Base-by-base conservation (phyloP, 2,888 invertebrate species). In the Lumbricus terrestris region DNA sequence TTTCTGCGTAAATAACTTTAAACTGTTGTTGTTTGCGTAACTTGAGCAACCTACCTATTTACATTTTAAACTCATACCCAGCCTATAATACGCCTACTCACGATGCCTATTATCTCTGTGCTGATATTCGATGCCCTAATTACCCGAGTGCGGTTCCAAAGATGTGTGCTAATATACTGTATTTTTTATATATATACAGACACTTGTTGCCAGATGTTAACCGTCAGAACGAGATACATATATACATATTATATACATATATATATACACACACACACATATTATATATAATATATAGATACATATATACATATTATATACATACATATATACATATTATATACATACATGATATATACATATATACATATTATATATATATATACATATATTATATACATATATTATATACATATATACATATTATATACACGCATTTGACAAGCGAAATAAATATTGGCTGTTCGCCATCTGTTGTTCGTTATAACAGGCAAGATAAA, bases 361-460 rank as follows among this genome's bases (percentile, higher is more conserved):
- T n/a, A n/a, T n/a, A n/a, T n/a, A n/a, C n/a, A n/a, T n/a, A n/a
- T n/a, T n/a, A n/a, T n/a, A n/a, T n/a, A n/a, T n/a, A n/a, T n/a
- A n/a, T n/a, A n/a, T n/a, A n/a, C n/a, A n/a, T n/a, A n/a, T n/a
- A n/a, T n/a, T n/a, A n/a, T n/a, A n/a, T n/a, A n/a, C n/a, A n/a
- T n/a, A n/a, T n/a, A n/a, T n/a, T n/a, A n/a, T n/a, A 69, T 69
- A n/a, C 69, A n/a, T n/a, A n/a, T n/a, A n/a, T n/a, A n/a, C n/a
- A n/a, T n/a, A n/a, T n/a, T n/a, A 29, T n/a, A 69, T 69, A n/a
- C 47, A 47, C 69, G 69, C 69, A n/a, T 69, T 69, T 29, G 69
- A 69, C 69, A 69, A 69, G 69, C n/a, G 69, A 69, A 69, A 69
- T 69, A 69, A 69, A 69, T 69, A 69, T 69, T 69, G 69, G 69